phyloP scores from a whole-genome alignment of 1,140 invertebrate genomes.

The Limonius californicus region DNA sequence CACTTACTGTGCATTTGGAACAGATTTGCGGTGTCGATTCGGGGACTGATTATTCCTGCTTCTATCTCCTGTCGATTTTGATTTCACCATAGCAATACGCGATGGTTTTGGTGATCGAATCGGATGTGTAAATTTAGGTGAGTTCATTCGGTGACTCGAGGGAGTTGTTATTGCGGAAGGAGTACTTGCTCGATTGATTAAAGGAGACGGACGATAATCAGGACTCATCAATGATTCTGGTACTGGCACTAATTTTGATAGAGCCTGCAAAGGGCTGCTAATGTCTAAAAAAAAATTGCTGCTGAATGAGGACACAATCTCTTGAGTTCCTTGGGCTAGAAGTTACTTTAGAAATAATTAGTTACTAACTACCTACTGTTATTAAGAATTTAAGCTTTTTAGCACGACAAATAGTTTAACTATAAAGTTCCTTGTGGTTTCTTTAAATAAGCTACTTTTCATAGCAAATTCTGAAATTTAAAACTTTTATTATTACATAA shows the following conservation, averaged over 20 bases:
- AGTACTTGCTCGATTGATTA: slow-evolving; percentile 18
- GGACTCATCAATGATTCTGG: slow-evolving; percentile 83
- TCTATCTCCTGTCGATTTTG: not conserved
- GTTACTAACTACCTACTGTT: too few relatives aligned
- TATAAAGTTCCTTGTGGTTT: too few relatives aligned
- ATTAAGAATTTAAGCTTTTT: too few relatives aligned
- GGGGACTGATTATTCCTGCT: slow-evolving; percentile 16
- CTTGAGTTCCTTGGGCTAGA: too few relatives aligned
- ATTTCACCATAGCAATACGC: slow-evolving; percentile 11
- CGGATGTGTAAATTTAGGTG: slow-evolving; percentile 20
- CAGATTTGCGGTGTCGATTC: not conserved
- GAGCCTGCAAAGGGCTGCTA: slow-evolving; percentile 69
- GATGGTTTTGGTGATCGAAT: slow-evolving; percentile 48
- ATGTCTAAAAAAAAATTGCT: slow-evolving; percentile 27
- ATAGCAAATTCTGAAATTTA: too few relatives aligned
- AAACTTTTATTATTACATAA: too few relatives aligned
- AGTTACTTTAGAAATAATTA: too few relatives aligned
- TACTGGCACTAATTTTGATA: slow-evolving; percentile 79
- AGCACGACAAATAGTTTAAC: too few relatives aligned
- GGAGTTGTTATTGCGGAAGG: slow-evolving; percentile 13
- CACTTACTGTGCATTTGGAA: slow-evolving; percentile 1
- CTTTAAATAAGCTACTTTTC: too few relatives aligned
- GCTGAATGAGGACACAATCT: too few relatives aligned
- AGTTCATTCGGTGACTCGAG: not conserved
- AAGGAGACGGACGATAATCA: slow-evolving; percentile 60